Evolutionary conservation across 2,113 vertebrate genomes (phyloP).

Genomic region (Ahaetulla prasina): DNA sequence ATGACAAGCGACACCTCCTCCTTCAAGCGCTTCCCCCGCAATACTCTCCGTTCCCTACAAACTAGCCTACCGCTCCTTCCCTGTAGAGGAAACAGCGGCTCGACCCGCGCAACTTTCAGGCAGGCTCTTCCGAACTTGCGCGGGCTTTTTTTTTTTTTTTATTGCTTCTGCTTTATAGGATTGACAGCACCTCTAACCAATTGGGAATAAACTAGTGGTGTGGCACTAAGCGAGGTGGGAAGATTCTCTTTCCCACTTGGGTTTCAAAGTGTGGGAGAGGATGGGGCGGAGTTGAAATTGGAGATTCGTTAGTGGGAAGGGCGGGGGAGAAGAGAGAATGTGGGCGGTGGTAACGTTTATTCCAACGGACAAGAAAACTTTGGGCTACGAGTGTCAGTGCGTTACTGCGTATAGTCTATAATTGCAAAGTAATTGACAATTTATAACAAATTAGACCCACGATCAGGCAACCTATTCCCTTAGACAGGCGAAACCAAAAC

Average conservation of each 20-base stretch:
- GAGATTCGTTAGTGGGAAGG: not conserved
- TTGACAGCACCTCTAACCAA: not conserved
- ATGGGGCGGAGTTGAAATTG: not conserved
- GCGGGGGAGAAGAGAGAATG: not conserved
- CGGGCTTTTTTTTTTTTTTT: not conserved
- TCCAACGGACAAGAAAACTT: not conserved
- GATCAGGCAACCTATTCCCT: not conserved
- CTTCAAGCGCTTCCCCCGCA: not conserved
- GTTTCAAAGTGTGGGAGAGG: not conserved
- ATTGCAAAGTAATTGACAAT: not conserved
- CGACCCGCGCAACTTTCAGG: not conserved
- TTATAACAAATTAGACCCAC: not conserved
- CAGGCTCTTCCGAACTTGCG: not conserved
- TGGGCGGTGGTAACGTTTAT: not conserved
- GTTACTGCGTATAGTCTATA: not conserved
- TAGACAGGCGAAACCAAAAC: not conserved
- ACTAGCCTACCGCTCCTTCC: not conserved
- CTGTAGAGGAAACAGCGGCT: not conserved
- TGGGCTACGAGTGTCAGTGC: accelerated
- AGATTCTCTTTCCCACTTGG: not conserved
- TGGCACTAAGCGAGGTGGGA: too few relatives aligned
- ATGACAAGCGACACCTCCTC: not conserved
- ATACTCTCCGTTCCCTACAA: not conserved
- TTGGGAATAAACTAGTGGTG: not conserved
- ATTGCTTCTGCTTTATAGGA: not conserved